Evolutionary conservation across 2,113 vertebrate species (phyloP).

Genomic region (Rhinogobius similis): DNA sequence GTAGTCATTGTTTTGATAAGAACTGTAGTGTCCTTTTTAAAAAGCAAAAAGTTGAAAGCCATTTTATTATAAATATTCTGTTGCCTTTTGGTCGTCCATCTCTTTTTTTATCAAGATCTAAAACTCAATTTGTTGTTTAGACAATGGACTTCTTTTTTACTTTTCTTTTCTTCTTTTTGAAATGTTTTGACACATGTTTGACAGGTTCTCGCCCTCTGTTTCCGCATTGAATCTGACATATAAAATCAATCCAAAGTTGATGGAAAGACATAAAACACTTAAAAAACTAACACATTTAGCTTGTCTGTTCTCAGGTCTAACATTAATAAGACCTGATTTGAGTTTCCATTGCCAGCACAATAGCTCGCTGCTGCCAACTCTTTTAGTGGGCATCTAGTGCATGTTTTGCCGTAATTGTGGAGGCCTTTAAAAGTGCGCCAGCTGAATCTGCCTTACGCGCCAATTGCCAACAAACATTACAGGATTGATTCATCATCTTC

Average conservation of each 20-base stretch:
- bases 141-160: no score
- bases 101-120: not conserved
- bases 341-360: slow-evolving; percentile 50
- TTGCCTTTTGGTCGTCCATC: not conserved
- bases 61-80: not conserved
- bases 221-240: not conserved
- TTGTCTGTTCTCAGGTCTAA: slow-evolving; percentile 37
- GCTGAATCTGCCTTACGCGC: slow-evolving; percentile 49
- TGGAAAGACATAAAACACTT: slow-evolving; percentile 7
- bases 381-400: slow-evolving; percentile 52
- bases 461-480: slow-evolving; percentile 57
- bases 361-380: slow-evolving; percentile 46
- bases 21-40: not conserved
- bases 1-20: not conserved
- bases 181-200: not conserved
- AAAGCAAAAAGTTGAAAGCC: not conserved
- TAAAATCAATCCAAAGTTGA: not conserved
- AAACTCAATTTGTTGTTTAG: not conserved
- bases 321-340: slow-evolving; percentile 57
- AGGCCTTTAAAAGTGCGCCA: slow-evolving; percentile 55
- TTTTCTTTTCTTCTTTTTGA: no score
- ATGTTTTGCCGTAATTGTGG: slow-evolving; percentile 56
- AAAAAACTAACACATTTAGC: slow-evolving; percentile 5
- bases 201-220: no score
- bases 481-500: slow-evolving; percentile 56